phyloP scores from a whole-genome alignment of 2,888 invertebrate species.

The Rotaria socialis region DNA sequence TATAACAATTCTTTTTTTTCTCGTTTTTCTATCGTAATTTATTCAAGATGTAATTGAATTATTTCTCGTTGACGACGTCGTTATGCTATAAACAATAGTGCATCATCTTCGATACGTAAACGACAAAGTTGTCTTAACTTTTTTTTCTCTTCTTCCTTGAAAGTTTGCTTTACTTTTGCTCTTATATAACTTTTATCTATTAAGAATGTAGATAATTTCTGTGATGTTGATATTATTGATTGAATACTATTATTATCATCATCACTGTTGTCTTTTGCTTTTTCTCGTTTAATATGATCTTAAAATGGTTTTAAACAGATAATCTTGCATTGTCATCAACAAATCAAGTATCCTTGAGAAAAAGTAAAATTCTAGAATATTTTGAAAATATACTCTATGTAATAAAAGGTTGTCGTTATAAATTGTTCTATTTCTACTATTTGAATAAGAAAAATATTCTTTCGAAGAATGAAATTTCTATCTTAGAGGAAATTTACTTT shows the following conservation, averaged over 20 bases:
- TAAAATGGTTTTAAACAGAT: conserved; percentile 21
- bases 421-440: too few species aligned
- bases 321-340: conserved; percentile 16
- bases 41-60: neutral
- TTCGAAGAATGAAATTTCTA: neutral
- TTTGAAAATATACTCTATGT: too few species aligned
- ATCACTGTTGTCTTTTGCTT: neutral
- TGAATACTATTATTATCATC: neutral
- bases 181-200: neutral
- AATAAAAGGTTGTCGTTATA: too few species aligned
- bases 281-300: neutral
- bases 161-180: neutral
- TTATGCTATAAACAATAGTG: neutral
- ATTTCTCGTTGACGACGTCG: neutral
- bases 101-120: neutral
- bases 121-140: neutral
- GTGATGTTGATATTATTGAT: neutral
- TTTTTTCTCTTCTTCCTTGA: neutral
- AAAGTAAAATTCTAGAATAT: too few species aligned
- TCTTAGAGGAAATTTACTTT: neutral
- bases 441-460: too few species aligned
- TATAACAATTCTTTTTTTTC: neutral
- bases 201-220: conserved; percentile 18
- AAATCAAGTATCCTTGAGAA: neutral
- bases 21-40: neutral